phyloP scores from a whole-genome alignment of 2,797 vertebrate genomes.

The Balearica regulorum region DNA sequence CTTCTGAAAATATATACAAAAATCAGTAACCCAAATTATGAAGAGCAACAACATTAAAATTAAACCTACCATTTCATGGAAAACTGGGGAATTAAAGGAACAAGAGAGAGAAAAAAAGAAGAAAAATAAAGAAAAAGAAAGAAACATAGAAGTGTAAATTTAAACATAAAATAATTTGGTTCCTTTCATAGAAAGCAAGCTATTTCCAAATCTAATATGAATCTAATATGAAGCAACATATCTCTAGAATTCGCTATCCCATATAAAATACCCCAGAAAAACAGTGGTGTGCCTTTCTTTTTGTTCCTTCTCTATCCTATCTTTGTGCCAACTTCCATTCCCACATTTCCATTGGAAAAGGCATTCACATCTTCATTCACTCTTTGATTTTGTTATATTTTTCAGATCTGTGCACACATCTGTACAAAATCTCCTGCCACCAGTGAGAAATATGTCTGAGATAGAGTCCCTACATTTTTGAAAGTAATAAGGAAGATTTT shows the following conservation, averaged over 20 bases:
- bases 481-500: not conserved
- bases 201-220: not conserved
- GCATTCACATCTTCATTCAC: not conserved
- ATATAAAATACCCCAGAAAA: not conserved
- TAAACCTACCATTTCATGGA: not conserved
- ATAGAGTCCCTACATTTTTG: rapidly evolving
- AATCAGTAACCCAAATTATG: not conserved
- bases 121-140: rapidly evolving
- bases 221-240: not conserved
- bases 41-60: not conserved
- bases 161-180: not conserved
- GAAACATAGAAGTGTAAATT: not conserved
- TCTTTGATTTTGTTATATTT: not conserved
- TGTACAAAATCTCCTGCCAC: not conserved
- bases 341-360: not conserved
- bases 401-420: not conserved
- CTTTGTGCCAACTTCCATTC: not conserved
- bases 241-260: not conserved
- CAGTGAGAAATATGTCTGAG: not conserved
- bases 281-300: not conserved
- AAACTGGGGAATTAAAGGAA: not conserved
- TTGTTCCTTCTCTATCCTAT: not conserved
- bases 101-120: rapidly evolving
- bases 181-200: not conserved
- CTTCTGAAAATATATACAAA: not conserved